These are phyloP conservation scores for Hipparchia semele DNA, from an alignment of 2,888 invertebrate species.

Conservation along the genomic window DNA sequence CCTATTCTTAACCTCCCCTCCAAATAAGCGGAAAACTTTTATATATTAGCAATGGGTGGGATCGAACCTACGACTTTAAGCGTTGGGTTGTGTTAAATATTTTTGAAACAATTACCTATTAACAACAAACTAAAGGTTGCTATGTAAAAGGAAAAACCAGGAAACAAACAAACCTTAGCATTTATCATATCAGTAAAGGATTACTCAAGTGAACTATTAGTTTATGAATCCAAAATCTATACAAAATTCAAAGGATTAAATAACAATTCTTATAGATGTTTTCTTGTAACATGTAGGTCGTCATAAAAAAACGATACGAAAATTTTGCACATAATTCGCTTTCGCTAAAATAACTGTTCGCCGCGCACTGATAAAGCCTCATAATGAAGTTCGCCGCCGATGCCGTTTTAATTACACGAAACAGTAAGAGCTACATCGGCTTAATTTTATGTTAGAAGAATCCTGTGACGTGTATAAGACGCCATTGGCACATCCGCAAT, in stretches of 20 bases:
- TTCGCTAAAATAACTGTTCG: slow-evolving; percentile 66
- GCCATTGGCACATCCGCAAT: neutral
- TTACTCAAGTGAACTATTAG: too few species aligned
- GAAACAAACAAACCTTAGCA: too few species aligned
- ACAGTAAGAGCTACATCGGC: slow-evolving; percentile 45
- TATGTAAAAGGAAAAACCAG: too few species aligned
- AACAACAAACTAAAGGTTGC: too few species aligned
- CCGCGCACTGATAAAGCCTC: slow-evolving; percentile 73
- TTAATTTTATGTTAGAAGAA: slow-evolving; percentile 27
- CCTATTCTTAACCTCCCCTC: too few species aligned
- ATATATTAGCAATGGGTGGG: too few species aligned
- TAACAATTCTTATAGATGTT: neutral
- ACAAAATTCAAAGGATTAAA: neutral
- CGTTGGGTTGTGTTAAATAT: too few species aligned
- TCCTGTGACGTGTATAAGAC: neutral
- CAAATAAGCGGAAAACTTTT: too few species aligned
- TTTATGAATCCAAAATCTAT: neutral
- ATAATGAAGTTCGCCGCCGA: slow-evolving; percentile 68
- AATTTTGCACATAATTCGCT: slow-evolving; percentile 41
- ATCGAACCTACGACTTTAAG: too few species aligned
- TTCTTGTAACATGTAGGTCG: slow-evolving; percentile 7
- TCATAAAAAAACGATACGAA: slow-evolving; percentile 16
- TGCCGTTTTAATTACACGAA: slow-evolving; percentile 71
- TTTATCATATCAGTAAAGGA: too few species aligned
- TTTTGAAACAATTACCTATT: too few species aligned